Conservation (phyloP, 2,888 invertebrate species). For the Rhagonycha fulva region DNA sequence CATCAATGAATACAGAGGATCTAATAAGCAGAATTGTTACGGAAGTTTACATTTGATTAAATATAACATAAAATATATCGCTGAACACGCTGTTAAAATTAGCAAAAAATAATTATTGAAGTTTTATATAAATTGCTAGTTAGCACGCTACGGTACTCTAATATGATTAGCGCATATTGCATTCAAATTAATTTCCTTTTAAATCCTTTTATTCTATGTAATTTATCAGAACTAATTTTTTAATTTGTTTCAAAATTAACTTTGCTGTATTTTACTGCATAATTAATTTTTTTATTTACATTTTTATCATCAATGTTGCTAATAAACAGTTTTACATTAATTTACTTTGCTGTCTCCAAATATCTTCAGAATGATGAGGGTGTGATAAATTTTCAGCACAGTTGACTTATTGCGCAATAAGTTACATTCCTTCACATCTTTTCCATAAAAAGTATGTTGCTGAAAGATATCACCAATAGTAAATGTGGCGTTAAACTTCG, state of each 20-base stretch:
- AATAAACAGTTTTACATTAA: not conserved
- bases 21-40: conserved; percentile 22
- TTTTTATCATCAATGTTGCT: not conserved
- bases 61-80: conserved; percentile 9
- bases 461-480: conserved; percentile 10
- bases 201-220: not conserved
- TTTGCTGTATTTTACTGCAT: not conserved
- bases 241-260: not conserved
- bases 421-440: conserved; percentile 19
- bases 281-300: not conserved
- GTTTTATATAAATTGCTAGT: conserved; percentile 4
- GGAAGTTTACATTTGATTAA: conserved; percentile 24
- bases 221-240: not conserved
- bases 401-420: conserved; percentile 20
- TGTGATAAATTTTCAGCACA: conserved; percentile 3
- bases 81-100: not conserved
- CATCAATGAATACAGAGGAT: conserved; percentile 26
- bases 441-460: conserved; percentile 13
- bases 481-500: conserved; percentile 13
- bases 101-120: conserved; percentile 2
- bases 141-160: not conserved
- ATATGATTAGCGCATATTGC: conserved; percentile 17
- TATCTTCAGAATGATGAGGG: not conserved
- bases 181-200: conserved; percentile 8
- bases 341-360: not conserved